Percentiles rank a stretch among this genome's conserved stretches.
These are phyloP conservation scores for Desmophyllum pertusum DNA, from an alignment of 92 coral and sea anemone genomes.

Conservation along the genomic window DNA sequence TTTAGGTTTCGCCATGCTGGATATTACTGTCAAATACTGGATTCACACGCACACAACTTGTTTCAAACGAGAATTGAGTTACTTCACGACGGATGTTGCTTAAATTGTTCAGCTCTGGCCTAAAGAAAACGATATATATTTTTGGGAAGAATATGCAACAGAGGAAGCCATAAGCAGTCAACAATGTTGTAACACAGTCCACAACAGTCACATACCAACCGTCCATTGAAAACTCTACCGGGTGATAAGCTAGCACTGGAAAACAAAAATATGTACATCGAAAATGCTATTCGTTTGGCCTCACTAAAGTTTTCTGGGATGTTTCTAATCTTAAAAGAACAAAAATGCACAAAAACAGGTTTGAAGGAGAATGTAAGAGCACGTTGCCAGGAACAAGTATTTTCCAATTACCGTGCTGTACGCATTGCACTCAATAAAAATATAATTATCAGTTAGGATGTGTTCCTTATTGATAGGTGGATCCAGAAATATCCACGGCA, in stretches of 20 bases:
- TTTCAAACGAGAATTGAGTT: background rate
- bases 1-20: background rate
- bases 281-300: constrained; percentile 76
- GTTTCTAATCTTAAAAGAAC: constrained; percentile 69
- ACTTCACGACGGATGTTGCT: background rate
- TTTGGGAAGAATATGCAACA: constrained; percentile 66
- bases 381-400: constrained; percentile 41
- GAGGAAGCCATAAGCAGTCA: constrained; percentile 60
- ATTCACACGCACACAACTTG: background rate
- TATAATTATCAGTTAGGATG: constrained; percentile 34
- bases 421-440: constrained; percentile 52
- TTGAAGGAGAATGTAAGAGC: constrained; percentile 48
- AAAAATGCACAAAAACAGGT: constrained; percentile 56
- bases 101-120: constrained; percentile 57
- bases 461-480: constrained; percentile 48
- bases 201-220: constrained; percentile 75
- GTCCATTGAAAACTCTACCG: constrained; percentile 58
- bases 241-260: constrained; percentile 67
- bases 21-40: background rate
- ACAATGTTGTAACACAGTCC: constrained; percentile 64
- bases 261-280: constrained; percentile 66
- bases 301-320: constrained; percentile 82
- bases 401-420: constrained; percentile 31
- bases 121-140: constrained; percentile 51
- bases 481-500: constrained; percentile 56